Conservation (phyloP, 1,140 invertebrate genomes). For the Calephelis virginiensis region DNA sequence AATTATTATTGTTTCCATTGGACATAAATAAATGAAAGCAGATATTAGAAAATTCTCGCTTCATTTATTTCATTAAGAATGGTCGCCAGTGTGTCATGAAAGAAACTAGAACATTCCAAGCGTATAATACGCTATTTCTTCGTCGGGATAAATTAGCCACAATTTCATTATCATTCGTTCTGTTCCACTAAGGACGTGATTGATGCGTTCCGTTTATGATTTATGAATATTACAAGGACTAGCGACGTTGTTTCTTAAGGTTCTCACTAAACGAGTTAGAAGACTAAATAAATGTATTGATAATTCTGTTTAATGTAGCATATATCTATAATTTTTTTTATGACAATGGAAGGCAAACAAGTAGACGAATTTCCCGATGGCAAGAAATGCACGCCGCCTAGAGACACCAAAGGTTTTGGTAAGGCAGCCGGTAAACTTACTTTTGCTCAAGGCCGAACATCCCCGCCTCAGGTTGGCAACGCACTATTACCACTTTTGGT, state of each 20-base stretch:
- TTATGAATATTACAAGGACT: conserved; percentile 18
- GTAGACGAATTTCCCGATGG: no score
- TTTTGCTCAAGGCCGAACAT: no score
- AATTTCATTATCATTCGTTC: conserved; percentile 28
- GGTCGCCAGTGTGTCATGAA: conserved; percentile 19
- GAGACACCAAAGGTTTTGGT: no score
- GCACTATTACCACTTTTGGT: no score
- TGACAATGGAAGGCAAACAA: no score
- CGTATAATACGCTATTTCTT: conserved; percentile 22
- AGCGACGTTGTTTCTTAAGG: conserved; percentile 16
- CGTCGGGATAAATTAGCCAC: conserved; percentile 28
- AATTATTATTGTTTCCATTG: not conserved
- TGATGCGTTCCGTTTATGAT: conserved; percentile 27
- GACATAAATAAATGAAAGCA: conserved; percentile 4
- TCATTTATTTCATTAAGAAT: conserved; percentile 1
- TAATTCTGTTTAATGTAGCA: conserved; percentile 17
- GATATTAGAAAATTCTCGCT: conserved; percentile 15
- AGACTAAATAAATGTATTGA: not conserved
- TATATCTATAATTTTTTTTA: no score
- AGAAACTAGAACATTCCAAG: conserved; percentile 18
- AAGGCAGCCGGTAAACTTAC: no score
- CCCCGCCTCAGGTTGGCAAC: no score
- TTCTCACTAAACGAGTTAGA: conserved; percentile 1
- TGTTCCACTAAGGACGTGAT: conserved; percentile 24
- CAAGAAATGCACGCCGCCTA: no score